Evolutionary conservation across 2,113 vertebrate genomes (phyloP).

Genomic region (Aleadryas rufinucha): DNA sequence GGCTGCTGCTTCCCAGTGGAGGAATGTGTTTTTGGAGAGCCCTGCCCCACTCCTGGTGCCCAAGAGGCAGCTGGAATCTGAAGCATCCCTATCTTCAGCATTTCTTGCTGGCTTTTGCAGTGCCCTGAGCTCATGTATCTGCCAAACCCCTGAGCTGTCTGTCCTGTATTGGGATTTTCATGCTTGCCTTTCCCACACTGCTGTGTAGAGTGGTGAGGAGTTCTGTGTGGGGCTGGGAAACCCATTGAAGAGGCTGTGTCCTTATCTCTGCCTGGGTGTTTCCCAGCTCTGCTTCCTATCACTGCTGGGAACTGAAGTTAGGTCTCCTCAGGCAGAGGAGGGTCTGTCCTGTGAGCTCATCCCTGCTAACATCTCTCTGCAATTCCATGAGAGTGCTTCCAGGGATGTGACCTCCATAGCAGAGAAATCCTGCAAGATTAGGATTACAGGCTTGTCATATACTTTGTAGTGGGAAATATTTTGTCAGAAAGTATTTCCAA

Average conservation of each 20-base stretch:
- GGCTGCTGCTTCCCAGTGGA: background rate
- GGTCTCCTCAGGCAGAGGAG: background rate
- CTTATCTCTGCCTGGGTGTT: background rate
- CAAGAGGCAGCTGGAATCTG: conserved; percentile 27
- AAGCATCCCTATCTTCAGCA: conserved; percentile 12
- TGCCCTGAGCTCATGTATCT: background rate
- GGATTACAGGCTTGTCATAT: background rate
- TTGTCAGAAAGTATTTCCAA: background rate
- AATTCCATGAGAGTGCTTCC: background rate
- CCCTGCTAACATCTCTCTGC: background rate
- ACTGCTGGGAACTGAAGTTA: background rate
- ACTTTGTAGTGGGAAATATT: background rate
- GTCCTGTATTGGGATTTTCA: background rate
- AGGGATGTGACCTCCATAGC: background rate
- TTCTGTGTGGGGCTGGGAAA: background rate
- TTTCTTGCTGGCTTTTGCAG: background rate
- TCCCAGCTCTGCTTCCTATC: background rate
- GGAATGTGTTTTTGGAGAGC: conserved; percentile 36
- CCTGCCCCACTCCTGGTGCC: background rate
- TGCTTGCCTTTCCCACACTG: background rate
- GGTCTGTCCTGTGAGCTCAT: background rate
- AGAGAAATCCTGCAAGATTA: background rate
- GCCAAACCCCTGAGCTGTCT: background rate
- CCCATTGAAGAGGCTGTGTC: background rate
- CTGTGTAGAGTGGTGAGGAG: fast-evolving